Evolutionary conservation across 2,888 invertebrate species (phyloP).

Genomic region (Chydorus sphaericus): DNA sequence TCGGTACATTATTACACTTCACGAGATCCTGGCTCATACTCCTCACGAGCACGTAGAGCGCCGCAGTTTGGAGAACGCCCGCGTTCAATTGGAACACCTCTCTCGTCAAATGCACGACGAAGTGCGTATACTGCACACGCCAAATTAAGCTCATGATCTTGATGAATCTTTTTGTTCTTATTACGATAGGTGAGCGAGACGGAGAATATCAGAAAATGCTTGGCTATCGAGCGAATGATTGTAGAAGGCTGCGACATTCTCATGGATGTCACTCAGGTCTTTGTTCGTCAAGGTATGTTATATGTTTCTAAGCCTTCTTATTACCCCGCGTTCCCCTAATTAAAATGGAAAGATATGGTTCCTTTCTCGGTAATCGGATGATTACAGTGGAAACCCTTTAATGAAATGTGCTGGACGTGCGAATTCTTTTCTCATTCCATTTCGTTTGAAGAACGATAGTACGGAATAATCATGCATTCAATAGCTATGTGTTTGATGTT

Average conservation of each 20-base stretch:
- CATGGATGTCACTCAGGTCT: conserved; percentile 82
- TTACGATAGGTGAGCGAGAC: conserved; percentile 64
- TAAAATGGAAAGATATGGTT: no score
- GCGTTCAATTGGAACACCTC: conserved; percentile 71
- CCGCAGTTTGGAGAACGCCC: conserved; percentile 71
- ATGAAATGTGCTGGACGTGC: no score
- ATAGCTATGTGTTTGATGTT: no score
- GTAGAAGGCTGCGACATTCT: conserved; percentile 86
- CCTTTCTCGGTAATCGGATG: no score
- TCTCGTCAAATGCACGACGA: conserved; percentile 79
- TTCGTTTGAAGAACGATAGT: no score
- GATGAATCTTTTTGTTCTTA: neutral
- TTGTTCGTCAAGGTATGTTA: conserved; percentile 67
- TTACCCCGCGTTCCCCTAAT: no score
- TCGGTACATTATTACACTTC: conserved; percentile 77
- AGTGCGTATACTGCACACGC: no score
- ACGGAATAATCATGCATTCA: no score
- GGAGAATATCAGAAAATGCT: conserved; percentile 75
- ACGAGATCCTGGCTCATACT: conserved; percentile 78
- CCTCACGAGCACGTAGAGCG: conserved; percentile 88
- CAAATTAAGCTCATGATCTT: neutral
- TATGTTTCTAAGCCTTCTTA: neutral
- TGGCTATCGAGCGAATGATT: conserved; percentile 84
- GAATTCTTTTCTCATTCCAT: no score
- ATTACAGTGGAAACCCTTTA: no score